Evolutionary conservation across 2,888 invertebrate genomes (phyloP), one percentile per base, ranked within the genome.

Genomic region (Metalampra italica): DNA sequence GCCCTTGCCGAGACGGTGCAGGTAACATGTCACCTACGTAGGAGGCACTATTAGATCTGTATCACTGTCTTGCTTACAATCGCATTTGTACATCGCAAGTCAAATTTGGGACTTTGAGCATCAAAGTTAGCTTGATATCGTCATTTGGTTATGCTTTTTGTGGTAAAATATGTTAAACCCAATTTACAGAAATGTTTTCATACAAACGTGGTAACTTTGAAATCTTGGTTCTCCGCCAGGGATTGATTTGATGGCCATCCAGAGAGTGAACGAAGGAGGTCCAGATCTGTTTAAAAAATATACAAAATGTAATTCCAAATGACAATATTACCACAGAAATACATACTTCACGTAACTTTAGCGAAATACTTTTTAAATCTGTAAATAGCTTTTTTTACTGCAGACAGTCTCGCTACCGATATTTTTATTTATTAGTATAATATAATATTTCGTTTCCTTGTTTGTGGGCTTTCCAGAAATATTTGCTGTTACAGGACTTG

Each of bases 1-100:
- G 71, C 57, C 56, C 64, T 78, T 52, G 62, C 75, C 47, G 80
- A 84, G 32, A 60, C 73, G 36, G 81, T 87, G 9, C 81, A 87
- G 82, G 85, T 88, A 77, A 79, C 52, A n/a, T 50, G 54, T 55
- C n/a, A 49, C 12, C 13, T 56, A 5, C 5, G 30, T 30, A 30
- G 30, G 7, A 58, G 49, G 43, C 43, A 58, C 56, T 50, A 52
- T 56, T 37, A 41, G 52, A 52, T 52, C 54, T 36, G 43, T 46
- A 43, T 34, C 12, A 43, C 54, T 45, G 40, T 39, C 43, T 44
- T 22, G 43, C 47, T 36, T 49, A 41, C 34, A 51, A 51, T 54
- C 51, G 41, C 36, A 32, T 41, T n/a, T 32, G 44, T 49, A 43
- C 43, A 46, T 46, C 47, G 49, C 54, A 47, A 46, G 39, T 8